phyloP scores from a whole-genome alignment of 2,113 vertebrate species.

The Aphelocoma coerulescens region DNA sequence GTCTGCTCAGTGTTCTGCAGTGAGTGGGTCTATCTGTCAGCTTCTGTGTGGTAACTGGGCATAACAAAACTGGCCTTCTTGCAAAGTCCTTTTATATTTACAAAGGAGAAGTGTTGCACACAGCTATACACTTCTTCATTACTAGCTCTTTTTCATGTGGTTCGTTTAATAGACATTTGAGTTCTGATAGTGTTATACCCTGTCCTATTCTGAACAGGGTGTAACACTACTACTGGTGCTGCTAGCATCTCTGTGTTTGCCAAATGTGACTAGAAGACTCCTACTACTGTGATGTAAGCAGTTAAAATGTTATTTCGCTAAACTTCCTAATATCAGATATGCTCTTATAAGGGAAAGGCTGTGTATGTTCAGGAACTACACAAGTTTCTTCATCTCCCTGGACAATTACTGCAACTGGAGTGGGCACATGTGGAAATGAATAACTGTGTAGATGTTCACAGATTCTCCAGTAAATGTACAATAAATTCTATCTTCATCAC shows the following conservation, averaged over 20 bases:
- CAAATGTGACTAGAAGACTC: neutral
- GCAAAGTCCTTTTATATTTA: neutral
- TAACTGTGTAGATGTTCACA: neutral
- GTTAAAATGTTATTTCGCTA: neutral
- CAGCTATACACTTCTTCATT: neutral
- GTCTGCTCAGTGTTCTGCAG: neutral
- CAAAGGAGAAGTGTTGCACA: neutral
- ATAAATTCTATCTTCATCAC: neutral
- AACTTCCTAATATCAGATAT: neutral
- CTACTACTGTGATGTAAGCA: neutral
- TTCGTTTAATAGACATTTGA: constrained; percentile 9
- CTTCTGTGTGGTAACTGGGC: neutral
- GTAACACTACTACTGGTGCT: neutral
- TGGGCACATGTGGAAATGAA: neutral
- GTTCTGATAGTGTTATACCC: constrained; percentile 5
- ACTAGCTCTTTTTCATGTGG: constrained; percentile 30
- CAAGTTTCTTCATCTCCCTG: neutral
- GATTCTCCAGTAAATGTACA: neutral
- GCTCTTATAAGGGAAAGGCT: neutral
- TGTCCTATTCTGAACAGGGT: neutral
- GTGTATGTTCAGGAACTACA: neutral
- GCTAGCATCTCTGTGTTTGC: neutral
- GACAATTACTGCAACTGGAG: neutral
- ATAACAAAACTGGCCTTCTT: neutral
- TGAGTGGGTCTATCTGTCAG: neutral